Conservation (phyloP, 2,113 vertebrate species). For the Thomomys bottae region DNA sequence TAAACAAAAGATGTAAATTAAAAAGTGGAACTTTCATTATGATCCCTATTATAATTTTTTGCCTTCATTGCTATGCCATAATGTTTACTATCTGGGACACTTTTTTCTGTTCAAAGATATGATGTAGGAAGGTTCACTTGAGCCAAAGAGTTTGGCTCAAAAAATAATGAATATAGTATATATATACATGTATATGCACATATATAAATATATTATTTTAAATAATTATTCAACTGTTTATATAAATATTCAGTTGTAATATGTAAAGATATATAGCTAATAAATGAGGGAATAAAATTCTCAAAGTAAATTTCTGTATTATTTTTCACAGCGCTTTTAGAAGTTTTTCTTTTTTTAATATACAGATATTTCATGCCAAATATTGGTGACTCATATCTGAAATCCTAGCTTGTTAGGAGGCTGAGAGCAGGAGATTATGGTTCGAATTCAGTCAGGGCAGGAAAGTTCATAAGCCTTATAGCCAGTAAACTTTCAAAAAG, state of each 20-base stretch:
- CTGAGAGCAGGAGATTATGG: too few species aligned
- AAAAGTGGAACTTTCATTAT: background rate
- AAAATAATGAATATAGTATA: too few species aligned
- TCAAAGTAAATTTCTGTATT: background rate
- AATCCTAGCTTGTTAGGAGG: too few species aligned
- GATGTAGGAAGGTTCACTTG: background rate
- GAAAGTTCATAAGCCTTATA: too few species aligned
- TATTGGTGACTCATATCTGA: too few species aligned
- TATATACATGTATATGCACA: too few species aligned
- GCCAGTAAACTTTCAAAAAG: too few species aligned
- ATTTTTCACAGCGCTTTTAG: slow-evolving; percentile 37
- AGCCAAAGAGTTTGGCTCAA: background rate
- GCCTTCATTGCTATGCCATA: background rate
- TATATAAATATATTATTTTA: too few species aligned
- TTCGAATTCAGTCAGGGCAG: too few species aligned
- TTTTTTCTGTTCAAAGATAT: background rate
- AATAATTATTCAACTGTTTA: too few species aligned
- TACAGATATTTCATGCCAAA: too few species aligned
- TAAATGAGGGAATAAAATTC: slow-evolving; percentile 12
- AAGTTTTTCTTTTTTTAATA: background rate
- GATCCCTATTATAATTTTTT: slow-evolving; percentile 11
- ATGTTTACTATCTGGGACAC: slow-evolving; percentile 3
- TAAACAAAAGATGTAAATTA: background rate
- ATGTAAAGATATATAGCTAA: background rate
- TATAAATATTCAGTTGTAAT: too few species aligned